Conservation (phyloP, 1,140 invertebrate species). For the Calephelis virginiensis region DNA sequence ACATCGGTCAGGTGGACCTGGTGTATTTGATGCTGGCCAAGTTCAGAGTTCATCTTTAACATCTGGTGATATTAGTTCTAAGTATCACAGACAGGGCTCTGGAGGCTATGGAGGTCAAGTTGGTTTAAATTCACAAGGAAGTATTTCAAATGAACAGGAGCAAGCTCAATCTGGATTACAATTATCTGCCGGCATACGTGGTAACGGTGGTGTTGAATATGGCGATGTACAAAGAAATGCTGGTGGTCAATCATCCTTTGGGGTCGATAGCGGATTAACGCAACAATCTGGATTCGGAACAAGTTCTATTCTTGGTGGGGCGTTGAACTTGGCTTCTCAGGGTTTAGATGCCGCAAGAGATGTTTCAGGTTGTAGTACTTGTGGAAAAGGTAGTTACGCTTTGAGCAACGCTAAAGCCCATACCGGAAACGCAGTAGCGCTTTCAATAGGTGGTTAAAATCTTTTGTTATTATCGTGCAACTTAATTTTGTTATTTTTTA, state of each 20-base stretch:
- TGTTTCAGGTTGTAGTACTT: conserved; percentile 48
- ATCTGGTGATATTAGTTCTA: background rate
- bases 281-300: conserved; percentile 25
- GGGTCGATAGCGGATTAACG: conserved; percentile 6
- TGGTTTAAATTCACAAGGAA: conserved; percentile 8
- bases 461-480: too few relatives aligned
- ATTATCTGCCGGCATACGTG: conserved; percentile 18
- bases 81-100: background rate
- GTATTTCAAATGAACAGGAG: conserved; percentile 28
- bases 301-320: conserved; percentile 40
- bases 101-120: conserved; percentile 18
- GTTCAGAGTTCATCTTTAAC: conserved; percentile 1
- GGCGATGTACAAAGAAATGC: conserved; percentile 9
- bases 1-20: conserved; percentile 13
- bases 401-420: conserved; percentile 60
- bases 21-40: conserved; percentile 17
- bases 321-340: conserved; percentile 53
- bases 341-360: conserved; percentile 46
- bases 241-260: conserved; percentile 2
- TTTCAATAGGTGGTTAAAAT: conserved; percentile 47
- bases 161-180: conserved; percentile 25
- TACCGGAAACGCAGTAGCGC: conserved; percentile 52
- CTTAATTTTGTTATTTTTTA: background rate
- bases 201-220: conserved; percentile 10
- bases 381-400: conserved; percentile 56